phyloP scores from a whole-genome alignment of 2,113 vertebrate species.

The Sceloporus undulatus region DNA sequence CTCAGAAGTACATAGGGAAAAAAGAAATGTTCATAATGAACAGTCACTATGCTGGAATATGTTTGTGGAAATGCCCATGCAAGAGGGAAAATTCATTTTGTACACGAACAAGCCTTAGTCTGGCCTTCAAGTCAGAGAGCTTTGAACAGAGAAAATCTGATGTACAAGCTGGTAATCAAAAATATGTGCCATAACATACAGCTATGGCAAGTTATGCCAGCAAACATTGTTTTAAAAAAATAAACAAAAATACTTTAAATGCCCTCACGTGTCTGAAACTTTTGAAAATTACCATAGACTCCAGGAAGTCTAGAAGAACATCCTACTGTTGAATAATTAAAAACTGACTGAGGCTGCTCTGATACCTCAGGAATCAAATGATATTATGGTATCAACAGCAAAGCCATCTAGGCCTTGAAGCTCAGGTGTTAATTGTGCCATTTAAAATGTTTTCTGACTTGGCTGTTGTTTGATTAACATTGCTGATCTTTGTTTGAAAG shows the following conservation, averaged over 20 bases:
- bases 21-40: not conserved
- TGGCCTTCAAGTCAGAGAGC: slow-evolving; percentile 3
- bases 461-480: not conserved
- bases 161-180: slow-evolving; percentile 22
- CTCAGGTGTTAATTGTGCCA: slow-evolving; percentile 38
- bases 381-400: slow-evolving; percentile 51
- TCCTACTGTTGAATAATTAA: slow-evolving; percentile 73
- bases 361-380: slow-evolving; percentile 54
- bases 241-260: slow-evolving; percentile 50
- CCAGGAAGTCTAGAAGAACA: slow-evolving; percentile 80
- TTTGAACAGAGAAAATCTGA: not conserved
- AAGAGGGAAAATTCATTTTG: not conserved
- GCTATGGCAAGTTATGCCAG: slow-evolving; percentile 38
- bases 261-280: slow-evolving; percentile 71
- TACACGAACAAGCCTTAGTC: not conserved
- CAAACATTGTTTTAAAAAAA: not conserved
- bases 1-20: not conserved
- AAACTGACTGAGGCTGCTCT: slow-evolving; percentile 74
- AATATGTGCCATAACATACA: slow-evolving; percentile 1
- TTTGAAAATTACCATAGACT: slow-evolving; percentile 81
- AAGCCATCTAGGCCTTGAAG: slow-evolving; percentile 31
- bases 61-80: not conserved
- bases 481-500: slow-evolving; percentile 45
- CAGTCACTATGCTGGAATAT: not conserved
- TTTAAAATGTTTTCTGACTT: slow-evolving; percentile 33